Evolutionary conservation across 2,888 invertebrate species (phyloP).

Genomic region (Noctua comes): DNA sequence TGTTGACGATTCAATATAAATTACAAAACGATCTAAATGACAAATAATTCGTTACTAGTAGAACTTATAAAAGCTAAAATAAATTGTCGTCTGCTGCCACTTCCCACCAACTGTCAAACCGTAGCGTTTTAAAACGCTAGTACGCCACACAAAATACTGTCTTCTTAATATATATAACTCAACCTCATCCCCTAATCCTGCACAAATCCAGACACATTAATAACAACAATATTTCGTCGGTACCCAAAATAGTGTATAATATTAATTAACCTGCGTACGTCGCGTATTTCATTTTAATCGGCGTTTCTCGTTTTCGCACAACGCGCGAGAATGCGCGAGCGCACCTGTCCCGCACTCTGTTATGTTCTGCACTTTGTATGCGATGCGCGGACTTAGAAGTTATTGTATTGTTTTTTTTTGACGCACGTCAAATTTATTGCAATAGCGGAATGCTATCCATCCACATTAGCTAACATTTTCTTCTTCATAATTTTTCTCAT

Average conservation of each 20-base stretch:
- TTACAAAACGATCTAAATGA: background rate
- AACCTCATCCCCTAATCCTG: slow-evolving; percentile 55
- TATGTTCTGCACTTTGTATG: slow-evolving; percentile 75
- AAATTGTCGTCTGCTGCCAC: background rate
- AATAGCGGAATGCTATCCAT: slow-evolving; percentile 45
- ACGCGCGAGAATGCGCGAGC: slow-evolving; percentile 78
- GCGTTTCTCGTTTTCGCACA: slow-evolving; percentile 82
- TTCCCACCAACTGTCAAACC: slow-evolving; percentile 2
- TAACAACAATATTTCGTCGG: slow-evolving; percentile 86
- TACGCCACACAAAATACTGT: slow-evolving; percentile 27
- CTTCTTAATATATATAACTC: slow-evolving; percentile 33
- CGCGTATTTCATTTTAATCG: slow-evolving; percentile 86
- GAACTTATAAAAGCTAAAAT: background rate
- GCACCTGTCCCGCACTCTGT: slow-evolving; percentile 86
- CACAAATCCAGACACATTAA: slow-evolving; percentile 82
- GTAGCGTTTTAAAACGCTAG: slow-evolving; percentile 30
- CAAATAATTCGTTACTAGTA: too few relatives aligned
- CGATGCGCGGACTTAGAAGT: slow-evolving; percentile 67
- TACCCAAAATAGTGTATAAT: slow-evolving; percentile 76
- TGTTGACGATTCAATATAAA: background rate
- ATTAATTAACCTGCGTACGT: slow-evolving; percentile 84
- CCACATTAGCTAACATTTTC: slow-evolving; percentile 28
- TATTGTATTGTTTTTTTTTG: slow-evolving; percentile 73
- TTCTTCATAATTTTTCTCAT: slow-evolving; percentile 32
- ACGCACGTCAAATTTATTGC: slow-evolving; percentile 59